A percentile compares a stretch with the other conserved stretches of the same genome.
phyloP scores from a whole-genome alignment of 2,888 invertebrate genomes.

The Troilus luridus region DNA sequence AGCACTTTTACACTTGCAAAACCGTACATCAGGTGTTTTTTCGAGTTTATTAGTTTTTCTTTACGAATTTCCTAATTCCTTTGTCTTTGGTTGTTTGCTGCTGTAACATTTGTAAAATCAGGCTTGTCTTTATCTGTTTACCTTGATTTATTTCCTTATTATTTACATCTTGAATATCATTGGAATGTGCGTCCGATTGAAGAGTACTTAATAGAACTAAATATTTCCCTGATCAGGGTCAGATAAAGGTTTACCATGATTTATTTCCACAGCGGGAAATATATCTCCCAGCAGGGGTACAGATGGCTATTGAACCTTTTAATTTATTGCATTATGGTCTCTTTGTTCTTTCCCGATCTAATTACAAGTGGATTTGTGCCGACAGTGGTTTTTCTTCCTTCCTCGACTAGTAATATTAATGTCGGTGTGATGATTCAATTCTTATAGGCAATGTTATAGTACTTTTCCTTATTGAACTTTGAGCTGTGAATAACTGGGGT shows the following conservation, averaged over 20 bases:
- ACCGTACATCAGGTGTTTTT: too few species aligned
- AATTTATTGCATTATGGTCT: constrained; percentile 3
- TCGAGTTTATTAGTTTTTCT: too few species aligned
- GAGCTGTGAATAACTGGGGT: too few species aligned
- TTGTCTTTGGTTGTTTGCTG: too few species aligned
- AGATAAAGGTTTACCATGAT: neutral
- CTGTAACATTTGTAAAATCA: too few species aligned
- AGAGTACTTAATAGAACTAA: neutral
- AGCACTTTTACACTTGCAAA: too few species aligned
- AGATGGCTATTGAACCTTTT: neutral
- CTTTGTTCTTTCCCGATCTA: neutral
- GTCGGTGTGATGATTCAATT: neutral
- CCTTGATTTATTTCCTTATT: too few species aligned
- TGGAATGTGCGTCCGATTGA: neutral
- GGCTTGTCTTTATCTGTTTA: too few species aligned
- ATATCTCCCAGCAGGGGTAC: neutral
- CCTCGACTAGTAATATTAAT: neutral
- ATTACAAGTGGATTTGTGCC: neutral
- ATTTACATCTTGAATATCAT: too few species aligned
- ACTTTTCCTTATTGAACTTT: neutral
- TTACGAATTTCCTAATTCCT: too few species aligned
- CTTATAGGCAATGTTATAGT: neutral
- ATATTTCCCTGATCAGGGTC: neutral
- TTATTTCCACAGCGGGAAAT: neutral
- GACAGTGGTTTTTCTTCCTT: neutral